Conservation (phyloP, 1,140 invertebrate species). For the Brachionus manjavacas region DNA sequence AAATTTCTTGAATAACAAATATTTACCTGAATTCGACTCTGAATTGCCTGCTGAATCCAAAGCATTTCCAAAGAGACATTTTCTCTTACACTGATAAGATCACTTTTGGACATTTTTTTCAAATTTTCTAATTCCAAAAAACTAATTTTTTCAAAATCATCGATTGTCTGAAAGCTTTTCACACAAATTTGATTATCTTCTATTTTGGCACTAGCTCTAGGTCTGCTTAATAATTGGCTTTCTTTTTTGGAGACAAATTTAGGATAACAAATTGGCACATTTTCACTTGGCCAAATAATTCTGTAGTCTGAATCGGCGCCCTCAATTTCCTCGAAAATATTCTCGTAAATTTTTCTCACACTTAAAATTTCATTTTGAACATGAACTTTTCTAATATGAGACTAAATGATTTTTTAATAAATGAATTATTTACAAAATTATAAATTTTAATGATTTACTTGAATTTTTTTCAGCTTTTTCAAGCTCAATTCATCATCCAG, state of each 20-base stretch:
- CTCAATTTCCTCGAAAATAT: conserved; percentile 19
- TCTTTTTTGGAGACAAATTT: conserved; percentile 40
- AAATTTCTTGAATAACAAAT: neutral
- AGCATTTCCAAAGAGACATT: conserved; percentile 29
- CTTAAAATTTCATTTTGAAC: conserved; percentile 25
- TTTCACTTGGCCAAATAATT: conserved; percentile 12
- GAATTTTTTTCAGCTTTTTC: conserved; percentile 37
- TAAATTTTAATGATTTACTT: neutral
- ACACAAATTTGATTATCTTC: neutral
- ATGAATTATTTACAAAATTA: neutral
- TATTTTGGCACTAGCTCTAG: neutral
- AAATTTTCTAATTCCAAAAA: conserved; percentile 18
- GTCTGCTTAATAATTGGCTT: neutral
- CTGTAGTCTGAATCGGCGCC: neutral
- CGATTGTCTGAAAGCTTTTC: neutral
- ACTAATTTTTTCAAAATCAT: neutral
- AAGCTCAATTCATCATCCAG: neutral
- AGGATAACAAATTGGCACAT: conserved; percentile 34
- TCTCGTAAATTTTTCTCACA: neutral
- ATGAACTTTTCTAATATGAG: conserved; percentile 12
- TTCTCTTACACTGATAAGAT: conserved; percentile 11
- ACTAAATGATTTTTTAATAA: neutral
- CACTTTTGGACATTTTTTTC: conserved; percentile 7
- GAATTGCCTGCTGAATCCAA: conserved; percentile 40
- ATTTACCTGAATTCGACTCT: conserved; percentile 32